Base-by-base conservation (phyloP, 2,888 invertebrate genomes). In the Sicus ferrugineus region DNA sequence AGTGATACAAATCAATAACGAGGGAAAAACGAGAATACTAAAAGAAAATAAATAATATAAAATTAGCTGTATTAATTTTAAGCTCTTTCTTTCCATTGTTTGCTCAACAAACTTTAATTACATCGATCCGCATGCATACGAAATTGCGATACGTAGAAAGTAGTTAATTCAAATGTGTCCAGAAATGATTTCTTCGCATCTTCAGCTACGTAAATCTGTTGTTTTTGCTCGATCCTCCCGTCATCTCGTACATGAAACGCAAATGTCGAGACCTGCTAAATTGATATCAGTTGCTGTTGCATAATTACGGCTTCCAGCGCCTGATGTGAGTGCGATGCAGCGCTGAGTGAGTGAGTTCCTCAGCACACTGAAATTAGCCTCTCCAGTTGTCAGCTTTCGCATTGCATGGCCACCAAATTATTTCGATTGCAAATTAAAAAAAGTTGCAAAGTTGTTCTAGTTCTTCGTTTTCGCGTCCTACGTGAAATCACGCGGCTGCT, bases 261-360 rank as follows among this genome's bases (percentile, higher is more conserved):
- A 54, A 54, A 54, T 54, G 23, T 74, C 74, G 74, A 76, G 28
- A 38, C 70, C 63, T 26, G 56, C 62, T 59, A n/a, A 70, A 61
- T 69, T 65, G 73, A 58, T 72, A 72, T 62, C 68, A 67, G 34
- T 70, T 66, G 38, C 21, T 46, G 52, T 67, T 72, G 70, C 61
- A 59, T 68, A 26, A 70, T 67, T 64, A 52, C 16, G 61, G 21
- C n/a, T 30, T 56, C 30, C 28, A 30, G 56, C 30, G 56, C 56
- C 56, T 26, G 56, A 16, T 16, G 16, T 16, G 30, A 56, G 30
- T 56, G 26, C n/a, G 30, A 16, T 28, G 30, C 16, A 30, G 56
- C 56, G 28, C 14, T 56, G 28, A 28, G 28, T 30, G 56, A 14
- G 16, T 23, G 4, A n/a, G n/a, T n/a, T n/a, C n/a, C n/a, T 1